Percentiles rank a stretch among this genome's conserved stretches.
Conservation (phyloP, 92 coral and sea anemone species). For the Umimayanthus kanabou region DNA sequence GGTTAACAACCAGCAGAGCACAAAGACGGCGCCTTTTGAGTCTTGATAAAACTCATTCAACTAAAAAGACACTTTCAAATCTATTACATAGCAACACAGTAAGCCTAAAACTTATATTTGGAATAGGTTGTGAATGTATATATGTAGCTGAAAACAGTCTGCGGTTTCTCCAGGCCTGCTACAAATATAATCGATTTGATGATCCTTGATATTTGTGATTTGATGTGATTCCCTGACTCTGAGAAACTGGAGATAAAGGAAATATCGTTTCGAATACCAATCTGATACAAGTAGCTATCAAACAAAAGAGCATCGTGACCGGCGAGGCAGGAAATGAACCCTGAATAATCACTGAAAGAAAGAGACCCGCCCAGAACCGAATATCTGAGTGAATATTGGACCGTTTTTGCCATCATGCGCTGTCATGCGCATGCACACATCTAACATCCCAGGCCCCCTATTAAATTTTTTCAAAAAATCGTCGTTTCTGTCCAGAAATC, state of each 20-base stretch:
- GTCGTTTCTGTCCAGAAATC: no score
- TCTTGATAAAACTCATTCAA: no score
- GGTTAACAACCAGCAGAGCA: background rate
- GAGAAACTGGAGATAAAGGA: background rate
- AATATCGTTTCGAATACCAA: background rate
- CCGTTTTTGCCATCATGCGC: background rate
- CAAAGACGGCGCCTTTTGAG: background rate
- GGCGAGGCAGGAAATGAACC: background rate
- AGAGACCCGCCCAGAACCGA: background rate
- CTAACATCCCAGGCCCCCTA: no score
- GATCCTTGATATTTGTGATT: no score
- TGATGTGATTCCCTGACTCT: background rate
- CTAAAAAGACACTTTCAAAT: no score
- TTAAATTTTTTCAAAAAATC: no score
- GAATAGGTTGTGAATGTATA: background rate
- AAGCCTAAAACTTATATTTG: no score
- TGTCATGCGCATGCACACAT: background rate
- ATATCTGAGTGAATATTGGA: background rate
- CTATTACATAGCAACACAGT: background rate
- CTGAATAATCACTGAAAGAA: background rate
- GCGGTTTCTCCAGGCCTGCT: no score
- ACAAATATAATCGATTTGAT: no score
- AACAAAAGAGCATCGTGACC: background rate
- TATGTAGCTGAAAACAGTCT: no score
- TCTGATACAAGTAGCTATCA: background rate